Base-by-base conservation (phyloP, 2,888 invertebrate species). In the Embidobia sp. region DNA sequence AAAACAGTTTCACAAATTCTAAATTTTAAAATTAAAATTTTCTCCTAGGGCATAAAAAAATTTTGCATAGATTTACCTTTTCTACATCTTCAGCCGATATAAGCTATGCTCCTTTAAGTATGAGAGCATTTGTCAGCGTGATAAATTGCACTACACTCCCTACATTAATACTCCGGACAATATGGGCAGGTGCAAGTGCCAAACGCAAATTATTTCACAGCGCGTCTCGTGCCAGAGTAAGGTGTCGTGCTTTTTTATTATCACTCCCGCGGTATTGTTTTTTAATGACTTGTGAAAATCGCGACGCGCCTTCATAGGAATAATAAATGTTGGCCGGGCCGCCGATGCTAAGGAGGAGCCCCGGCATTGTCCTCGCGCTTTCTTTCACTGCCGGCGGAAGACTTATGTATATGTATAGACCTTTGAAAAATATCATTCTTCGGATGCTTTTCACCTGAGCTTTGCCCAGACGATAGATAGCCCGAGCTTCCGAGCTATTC, bases 221-320 rank as follows among this genome's bases (percentile, higher is more conserved):
- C 19, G 51, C 26, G 33, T 40, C 13, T 37, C 27, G 18, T 15
- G 42, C 19, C 49, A 33, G 27, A 29, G 26, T 44, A 31, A 40
- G 44, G 35, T 44, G 53, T 53, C 44, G 35, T 26, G 33, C 27
- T 35, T 67, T 37, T 53, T 57, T 48, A 5, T 59, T 49, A 35
- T 61, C 33, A 57, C 49, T 49, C 27, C 7, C 27, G 37, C 49
- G 59, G 79, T 81, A 80, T 82, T 82, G 80, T 76, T 70, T 75
- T 75, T 79, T 81, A 82, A 86, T 81, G 84, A 85, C 81, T 83
- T 79, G 82, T 78, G 80, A 84, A 81, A 82, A 80, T 82, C 80
- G 79, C 81, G 81, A 81, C 80, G 77, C 77, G 49, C 72, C 51
- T 70, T 67, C 57, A 49, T 33, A 51, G 44, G 82, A 83, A 84